phyloP scores from a whole-genome alignment of 2,888 invertebrate species.

The Hypomecis atomaria region DNA sequence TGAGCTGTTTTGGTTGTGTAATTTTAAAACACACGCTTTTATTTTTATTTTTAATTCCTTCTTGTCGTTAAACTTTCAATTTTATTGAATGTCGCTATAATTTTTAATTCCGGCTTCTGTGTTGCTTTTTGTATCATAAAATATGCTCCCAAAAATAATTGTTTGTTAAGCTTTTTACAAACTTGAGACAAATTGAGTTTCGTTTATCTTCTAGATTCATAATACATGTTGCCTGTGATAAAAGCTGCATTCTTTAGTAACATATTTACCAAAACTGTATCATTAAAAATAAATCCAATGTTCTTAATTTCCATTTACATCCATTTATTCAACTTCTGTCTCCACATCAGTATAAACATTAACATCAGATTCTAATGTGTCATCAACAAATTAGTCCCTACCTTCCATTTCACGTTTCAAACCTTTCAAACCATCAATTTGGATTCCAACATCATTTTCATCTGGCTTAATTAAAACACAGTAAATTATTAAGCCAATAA shows the following conservation, averaged over 20 bases:
- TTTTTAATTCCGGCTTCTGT: constrained; percentile 2
- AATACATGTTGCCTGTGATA: no score
- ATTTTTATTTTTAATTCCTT: not conserved
- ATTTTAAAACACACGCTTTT: not conserved
- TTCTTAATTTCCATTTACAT: constrained; percentile 4
- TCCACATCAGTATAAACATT: constrained; percentile 22
- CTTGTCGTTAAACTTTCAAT: not conserved
- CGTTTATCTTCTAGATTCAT: no score
- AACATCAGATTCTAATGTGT: constrained; percentile 30
- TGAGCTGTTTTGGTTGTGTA: constrained; percentile 2
- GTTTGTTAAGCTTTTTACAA: no score
- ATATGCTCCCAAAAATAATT: no score
- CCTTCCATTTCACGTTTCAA: constrained; percentile 17
- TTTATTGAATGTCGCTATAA: not conserved
- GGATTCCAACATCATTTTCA: constrained; percentile 29
- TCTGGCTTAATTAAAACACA: constrained; percentile 32
- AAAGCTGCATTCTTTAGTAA: no score
- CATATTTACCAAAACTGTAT: no score
- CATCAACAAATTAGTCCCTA: constrained; percentile 33
- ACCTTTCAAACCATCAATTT: constrained; percentile 29
- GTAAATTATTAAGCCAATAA: constrained; percentile 30
- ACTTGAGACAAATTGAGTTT: no score
- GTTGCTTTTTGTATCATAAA: no score
- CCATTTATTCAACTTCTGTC: constrained; percentile 16
- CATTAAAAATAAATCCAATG: not conserved